Conservation (phyloP, 2,888 invertebrate species). For the Lasioglossum pauxillum region DNA sequence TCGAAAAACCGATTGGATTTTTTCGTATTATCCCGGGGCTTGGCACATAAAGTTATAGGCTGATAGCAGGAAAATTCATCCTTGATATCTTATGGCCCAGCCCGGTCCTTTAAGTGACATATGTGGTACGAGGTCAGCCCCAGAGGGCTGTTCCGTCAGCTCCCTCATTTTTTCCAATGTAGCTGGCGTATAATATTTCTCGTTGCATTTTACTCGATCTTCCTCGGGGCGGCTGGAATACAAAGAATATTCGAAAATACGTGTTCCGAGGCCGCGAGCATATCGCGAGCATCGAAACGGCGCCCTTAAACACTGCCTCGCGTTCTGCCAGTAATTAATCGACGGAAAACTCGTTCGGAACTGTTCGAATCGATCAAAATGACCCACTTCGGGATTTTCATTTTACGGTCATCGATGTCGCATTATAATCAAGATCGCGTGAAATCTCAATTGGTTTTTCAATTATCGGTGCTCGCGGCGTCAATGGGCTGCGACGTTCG, state of each 20-base stretch:
- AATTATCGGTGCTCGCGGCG: not conserved
- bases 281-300: not conserved
- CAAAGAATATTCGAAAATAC: not conserved
- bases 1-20: slow-evolving; percentile 29
- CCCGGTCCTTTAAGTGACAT: slow-evolving; percentile 29
- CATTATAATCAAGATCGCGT: not conserved
- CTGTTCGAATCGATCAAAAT: not conserved
- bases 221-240: not conserved
- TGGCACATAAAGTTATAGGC: slow-evolving; percentile 15
- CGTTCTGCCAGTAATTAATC: not conserved
- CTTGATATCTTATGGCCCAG: slow-evolving; percentile 19
- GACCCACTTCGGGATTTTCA: not conserved
- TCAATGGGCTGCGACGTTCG: not conserved
- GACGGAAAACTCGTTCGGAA: not conserved
- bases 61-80: slow-evolving; percentile 21
- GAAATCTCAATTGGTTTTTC: not conserved
- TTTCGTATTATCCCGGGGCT: slow-evolving; percentile 13
- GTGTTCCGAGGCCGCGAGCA: not conserved
- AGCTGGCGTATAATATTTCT: slow-evolving; percentile 5
- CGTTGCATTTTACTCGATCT: not conserved
- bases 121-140: slow-evolving; percentile 18
- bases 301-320: not conserved
- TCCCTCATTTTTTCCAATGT: slow-evolving; percentile 16
- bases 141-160: slow-evolving; percentile 2
- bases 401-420: not conserved